Evolutionary conservation across 2,797 vertebrate species (phyloP).

Genomic region (Dipus sagitta): DNA sequence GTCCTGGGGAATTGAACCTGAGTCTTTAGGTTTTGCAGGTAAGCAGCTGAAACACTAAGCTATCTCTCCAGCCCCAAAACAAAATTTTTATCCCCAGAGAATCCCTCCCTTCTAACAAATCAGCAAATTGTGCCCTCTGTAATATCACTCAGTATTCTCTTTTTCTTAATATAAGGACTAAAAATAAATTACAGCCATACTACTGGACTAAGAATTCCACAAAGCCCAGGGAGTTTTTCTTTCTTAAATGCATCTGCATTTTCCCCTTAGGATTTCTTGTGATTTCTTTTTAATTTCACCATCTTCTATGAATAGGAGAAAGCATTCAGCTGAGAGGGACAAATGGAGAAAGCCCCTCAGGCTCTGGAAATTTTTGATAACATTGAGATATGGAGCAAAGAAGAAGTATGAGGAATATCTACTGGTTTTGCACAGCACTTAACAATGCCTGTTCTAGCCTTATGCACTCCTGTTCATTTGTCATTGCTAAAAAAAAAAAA

Average conservation of each 20-base stretch:
- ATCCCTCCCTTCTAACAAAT: not conserved
- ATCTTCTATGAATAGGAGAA: conserved; percentile 26
- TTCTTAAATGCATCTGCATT: not conserved
- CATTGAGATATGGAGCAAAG: conserved; percentile 47
- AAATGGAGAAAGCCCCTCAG: conserved; percentile 16
- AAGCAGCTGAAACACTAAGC: too few species aligned
- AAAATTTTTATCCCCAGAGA: not conserved
- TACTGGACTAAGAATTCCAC: not conserved
- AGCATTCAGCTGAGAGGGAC: conserved; percentile 52
- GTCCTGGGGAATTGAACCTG: too few species aligned
- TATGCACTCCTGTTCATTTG: conserved; percentile 61
- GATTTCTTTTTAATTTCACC: conserved; percentile 54
- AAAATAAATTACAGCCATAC: not conserved
- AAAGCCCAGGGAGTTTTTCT: not conserved
- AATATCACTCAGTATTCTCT: not conserved
- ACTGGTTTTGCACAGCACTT: not conserved
- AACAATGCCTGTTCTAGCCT: not conserved
- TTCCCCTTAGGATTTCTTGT: not conserved
- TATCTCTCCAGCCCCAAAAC: not conserved
- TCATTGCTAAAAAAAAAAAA: conserved; percentile 77
- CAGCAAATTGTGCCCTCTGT: not conserved
- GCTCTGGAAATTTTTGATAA: conserved; percentile 67
- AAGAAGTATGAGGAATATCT: not conserved
- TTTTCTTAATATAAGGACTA: not conserved
- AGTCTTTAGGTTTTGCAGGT: too few species aligned